Evolutionary conservation across 2,113 vertebrate species (phyloP).

Genomic region (Rhinopithecus roxellana): DNA sequence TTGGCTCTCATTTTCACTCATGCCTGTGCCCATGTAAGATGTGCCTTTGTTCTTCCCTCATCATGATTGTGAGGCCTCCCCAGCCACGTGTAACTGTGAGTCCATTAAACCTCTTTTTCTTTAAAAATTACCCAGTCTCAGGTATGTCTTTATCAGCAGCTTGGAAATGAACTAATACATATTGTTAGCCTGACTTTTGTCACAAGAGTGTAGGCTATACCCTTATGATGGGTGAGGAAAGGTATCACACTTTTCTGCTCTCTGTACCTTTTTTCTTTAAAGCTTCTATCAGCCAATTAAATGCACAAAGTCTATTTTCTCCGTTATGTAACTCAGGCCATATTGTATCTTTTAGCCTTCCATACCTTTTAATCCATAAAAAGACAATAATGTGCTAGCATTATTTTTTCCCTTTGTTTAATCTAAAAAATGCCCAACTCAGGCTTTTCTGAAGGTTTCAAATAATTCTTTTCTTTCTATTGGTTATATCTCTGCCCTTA

Average conservation of each 20-base stretch:
- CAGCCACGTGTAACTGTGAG: too few species aligned
- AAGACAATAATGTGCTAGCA: neutral
- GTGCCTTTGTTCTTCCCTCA: too few species aligned
- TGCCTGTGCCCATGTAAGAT: too few species aligned
- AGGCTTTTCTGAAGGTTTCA: neutral
- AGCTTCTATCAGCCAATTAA: neutral
- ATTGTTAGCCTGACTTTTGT: neutral
- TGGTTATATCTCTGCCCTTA: neutral
- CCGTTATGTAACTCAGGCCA: neutral
- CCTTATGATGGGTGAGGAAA: neutral
- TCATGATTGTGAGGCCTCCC: too few species aligned
- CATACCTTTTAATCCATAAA: neutral
- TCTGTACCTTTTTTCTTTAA: neutral
- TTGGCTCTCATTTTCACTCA: too few species aligned
- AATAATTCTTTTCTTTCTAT: neutral
- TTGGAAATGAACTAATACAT: too few species aligned
- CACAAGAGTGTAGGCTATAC: neutral
- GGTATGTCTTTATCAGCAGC: too few species aligned
- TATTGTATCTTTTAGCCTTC: neutral
- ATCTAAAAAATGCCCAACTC: neutral
- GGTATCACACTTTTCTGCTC: neutral
- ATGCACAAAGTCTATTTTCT: neutral
- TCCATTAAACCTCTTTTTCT: too few species aligned
- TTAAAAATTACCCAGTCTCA: too few species aligned
- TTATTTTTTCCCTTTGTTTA: slow-evolving; percentile 42